phyloP scores from a whole-genome alignment of 2,113 vertebrate genomes.

The Leucoraja erinaceus region DNA sequence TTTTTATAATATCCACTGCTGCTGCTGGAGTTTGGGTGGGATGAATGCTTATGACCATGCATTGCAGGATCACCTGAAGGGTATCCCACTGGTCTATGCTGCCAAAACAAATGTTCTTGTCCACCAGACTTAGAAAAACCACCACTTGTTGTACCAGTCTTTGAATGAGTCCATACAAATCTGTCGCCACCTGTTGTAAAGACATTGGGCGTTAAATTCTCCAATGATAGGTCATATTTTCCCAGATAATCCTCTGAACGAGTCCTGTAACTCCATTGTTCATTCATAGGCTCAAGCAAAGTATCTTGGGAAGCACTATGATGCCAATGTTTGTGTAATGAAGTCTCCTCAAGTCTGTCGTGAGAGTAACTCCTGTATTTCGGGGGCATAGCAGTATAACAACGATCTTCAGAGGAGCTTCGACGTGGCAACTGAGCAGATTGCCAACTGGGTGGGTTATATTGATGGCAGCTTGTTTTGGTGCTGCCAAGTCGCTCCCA shows the following conservation, averaged over 20 bases:
- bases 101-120: constrained; percentile 4
- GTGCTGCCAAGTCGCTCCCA: constrained; percentile 52
- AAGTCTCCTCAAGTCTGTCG: constrained; percentile 71
- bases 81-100: constrained; percentile 1
- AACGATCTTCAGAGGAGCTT: constrained; percentile 57
- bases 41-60: constrained; percentile 16
- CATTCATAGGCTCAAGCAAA: constrained; percentile 59
- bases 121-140: background rate
- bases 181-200: background rate
- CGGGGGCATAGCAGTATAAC: constrained; percentile 59
- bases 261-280: constrained; percentile 58
- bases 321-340: constrained; percentile 60
- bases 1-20: background rate
- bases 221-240: constrained; percentile 67
- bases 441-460: constrained; percentile 75
- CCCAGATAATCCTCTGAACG: constrained; percentile 75
- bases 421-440: constrained; percentile 68
- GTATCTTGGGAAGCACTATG: constrained; percentile 91
- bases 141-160: background rate
- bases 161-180: constrained; percentile 15
- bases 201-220: constrained; percentile 47
- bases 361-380: constrained; percentile 87
- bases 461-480: constrained; percentile 57
- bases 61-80: background rate
- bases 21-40: background rate